Conservation (phyloP, 1,140 invertebrate species). For the Drosophila triauraria region DNA sequence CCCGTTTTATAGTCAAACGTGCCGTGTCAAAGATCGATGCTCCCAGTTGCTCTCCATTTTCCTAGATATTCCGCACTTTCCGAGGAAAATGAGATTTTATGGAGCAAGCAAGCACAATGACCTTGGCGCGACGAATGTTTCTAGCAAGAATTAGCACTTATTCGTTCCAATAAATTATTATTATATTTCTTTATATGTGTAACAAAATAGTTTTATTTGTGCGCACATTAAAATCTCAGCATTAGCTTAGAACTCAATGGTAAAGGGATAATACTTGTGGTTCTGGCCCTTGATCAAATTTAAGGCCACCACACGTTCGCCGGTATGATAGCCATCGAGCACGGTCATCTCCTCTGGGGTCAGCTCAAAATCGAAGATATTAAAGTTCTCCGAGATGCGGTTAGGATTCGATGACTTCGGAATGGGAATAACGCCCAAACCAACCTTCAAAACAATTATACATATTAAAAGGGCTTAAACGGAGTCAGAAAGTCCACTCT, state of each 20-base stretch:
- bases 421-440: slow-evolving; percentile 87
- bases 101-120: slow-evolving; percentile 13
- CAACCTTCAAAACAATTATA: slow-evolving; percentile 39
- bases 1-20: slow-evolving; percentile 23
- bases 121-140: background rate
- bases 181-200: background rate
- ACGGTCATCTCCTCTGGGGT: slow-evolving; percentile 87
- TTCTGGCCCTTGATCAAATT: slow-evolving; percentile 77
- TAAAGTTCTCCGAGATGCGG: slow-evolving; percentile 90
- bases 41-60: slow-evolving; percentile 3
- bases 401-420: slow-evolving; percentile 90
- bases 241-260: slow-evolving; percentile 85
- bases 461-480: background rate
- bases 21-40: slow-evolving; percentile 23
- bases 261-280: slow-evolving; percentile 88
- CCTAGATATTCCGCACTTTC: slow-evolving; percentile 5
- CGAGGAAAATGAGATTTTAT: slow-evolving; percentile 2
- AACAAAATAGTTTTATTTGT: slow-evolving; percentile 18
- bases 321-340: slow-evolving; percentile 88
- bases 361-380: slow-evolving; percentile 90
- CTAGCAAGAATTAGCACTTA: background rate
- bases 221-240: slow-evolving; percentile 3
- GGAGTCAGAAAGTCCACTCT: background rate
- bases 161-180: background rate
- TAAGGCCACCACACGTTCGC: slow-evolving; percentile 86